Conservation (phyloP, 2,797 vertebrate species). For the Sylvia borin region DNA sequence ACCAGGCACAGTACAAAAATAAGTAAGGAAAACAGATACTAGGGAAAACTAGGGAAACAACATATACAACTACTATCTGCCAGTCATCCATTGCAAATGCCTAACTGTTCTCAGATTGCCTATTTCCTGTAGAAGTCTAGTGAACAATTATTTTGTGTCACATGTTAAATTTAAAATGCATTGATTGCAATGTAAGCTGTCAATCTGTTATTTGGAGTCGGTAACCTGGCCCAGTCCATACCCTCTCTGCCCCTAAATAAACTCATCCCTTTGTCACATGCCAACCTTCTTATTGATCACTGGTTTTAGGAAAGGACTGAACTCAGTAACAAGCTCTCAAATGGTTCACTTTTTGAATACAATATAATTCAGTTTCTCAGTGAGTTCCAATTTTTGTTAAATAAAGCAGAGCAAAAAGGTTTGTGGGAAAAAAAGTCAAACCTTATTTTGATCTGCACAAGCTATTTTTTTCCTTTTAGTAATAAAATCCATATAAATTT, state of each 20-base stretch:
- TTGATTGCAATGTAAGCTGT: fast-evolving
- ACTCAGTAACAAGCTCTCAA: background rate
- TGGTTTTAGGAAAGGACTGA: background rate
- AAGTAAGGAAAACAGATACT: background rate
- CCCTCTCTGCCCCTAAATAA: background rate
- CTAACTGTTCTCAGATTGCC: background rate
- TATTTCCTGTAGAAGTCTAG: background rate
- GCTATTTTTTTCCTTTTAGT: background rate
- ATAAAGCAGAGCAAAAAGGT: background rate
- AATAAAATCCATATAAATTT: background rate
- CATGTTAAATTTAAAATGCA: background rate
- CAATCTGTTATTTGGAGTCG: background rate
- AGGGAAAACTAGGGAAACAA: background rate
- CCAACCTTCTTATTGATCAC: background rate
- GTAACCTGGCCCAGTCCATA: background rate
- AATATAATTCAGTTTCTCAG: background rate
- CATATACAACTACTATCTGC: background rate
- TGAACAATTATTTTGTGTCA: fast-evolving
- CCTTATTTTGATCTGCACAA: background rate
- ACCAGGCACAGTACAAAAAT: background rate
- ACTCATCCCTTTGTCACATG: background rate
- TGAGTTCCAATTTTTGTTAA: background rate
- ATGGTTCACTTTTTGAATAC: background rate
- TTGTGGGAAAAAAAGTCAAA: background rate
- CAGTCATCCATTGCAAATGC: background rate